Percentiles rank a stretch among this genome's conserved stretches.
phyloP scores from a whole-genome alignment of 2,113 vertebrate genomes.

The Astur gentilis region DNA sequence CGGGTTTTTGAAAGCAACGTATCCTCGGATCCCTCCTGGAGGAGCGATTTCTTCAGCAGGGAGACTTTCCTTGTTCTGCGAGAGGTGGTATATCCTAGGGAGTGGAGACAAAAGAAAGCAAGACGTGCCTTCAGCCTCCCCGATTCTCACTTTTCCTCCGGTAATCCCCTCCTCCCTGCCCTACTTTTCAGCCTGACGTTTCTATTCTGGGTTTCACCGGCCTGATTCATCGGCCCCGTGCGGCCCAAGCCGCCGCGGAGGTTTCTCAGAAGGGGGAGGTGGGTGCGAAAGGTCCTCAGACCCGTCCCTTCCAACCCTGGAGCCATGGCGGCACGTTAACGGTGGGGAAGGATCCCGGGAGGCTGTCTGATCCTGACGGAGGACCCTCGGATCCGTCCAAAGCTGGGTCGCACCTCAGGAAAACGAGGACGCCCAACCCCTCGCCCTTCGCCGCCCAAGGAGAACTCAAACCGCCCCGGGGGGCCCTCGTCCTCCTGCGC shows the following conservation, averaged over 20 bases:
- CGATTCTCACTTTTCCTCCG: neutral
- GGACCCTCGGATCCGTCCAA: rapidly evolving
- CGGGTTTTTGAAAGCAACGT: neutral
- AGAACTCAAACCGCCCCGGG: rapidly evolving
- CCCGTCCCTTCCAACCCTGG: rapidly evolving
- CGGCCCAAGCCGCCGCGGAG: neutral
- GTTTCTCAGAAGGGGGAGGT: neutral
- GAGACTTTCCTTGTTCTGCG: neutral
- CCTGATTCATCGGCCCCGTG: neutral
- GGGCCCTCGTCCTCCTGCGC: rapidly evolving
- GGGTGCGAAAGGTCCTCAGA: neutral
- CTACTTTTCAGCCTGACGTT: neutral
- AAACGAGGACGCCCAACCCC: neutral
- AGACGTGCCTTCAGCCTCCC: neutral
- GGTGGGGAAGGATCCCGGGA: neutral
- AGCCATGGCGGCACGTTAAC: rapidly evolving
- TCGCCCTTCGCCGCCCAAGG: rapidly evolving
- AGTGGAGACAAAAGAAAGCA: neutral
- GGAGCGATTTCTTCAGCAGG: neutral
- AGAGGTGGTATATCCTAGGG: neutral
- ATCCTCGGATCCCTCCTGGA: rapidly evolving
- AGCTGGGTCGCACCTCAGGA: rapidly evolving
- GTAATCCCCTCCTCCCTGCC: conserved; percentile 5
- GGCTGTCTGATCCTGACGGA: rapidly evolving
- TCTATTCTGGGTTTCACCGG: neutral